Evolutionary conservation across 2,113 vertebrate genomes (phyloP), one percentile per base, ranked within the genome.

Genomic region (Eptatretus burgeri): DNA sequence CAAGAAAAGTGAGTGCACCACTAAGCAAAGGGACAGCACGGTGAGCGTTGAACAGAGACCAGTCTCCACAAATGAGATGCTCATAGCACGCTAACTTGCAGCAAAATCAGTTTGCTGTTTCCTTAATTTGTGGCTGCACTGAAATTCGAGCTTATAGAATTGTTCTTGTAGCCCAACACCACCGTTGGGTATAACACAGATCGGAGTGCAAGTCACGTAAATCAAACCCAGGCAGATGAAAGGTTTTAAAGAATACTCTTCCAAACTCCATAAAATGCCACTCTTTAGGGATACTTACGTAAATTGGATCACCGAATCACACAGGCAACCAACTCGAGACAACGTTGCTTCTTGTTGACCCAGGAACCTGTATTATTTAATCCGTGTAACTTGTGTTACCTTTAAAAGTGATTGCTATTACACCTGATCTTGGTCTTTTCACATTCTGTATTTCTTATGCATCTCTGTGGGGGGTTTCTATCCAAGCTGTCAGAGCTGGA

Each of bases 321-420:
- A 60, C 13, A 10, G 20, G n/a, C 56, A n/a, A 60, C n/a, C 56
- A 41, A 41, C 27, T 41, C 27, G 7, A 41, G 27, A 41, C 27
- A 7, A 41, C 27, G 27, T 41, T 41, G 27, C 27, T 41, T 41
- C 3, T 41, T 41, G 27, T 41, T 41, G 27, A 41, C 27, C 3
- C 27, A 41, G 27, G 27, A 41, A 60, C 56, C 20, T 60, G 56
- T 60, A 60, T 60, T 60, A 60, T 60, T 60, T 60, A 60, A 60
- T 60, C 56, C 56, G 56, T 20, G 56, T 60, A 60, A 20, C 56
- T 60, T 60, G 56, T 60, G 56, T 60, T 60, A 17, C n/a, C 56
- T 60, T 60, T 60, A 20, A 20, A 60, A 60, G 56, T 60, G 56
- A 17, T 60, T 60, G 56, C 20, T 60, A 60, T 60, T 60, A 20